Evolutionary conservation across 2,888 invertebrate species (phyloP).

Genomic region (Drosophila nigritarsus): DNA sequence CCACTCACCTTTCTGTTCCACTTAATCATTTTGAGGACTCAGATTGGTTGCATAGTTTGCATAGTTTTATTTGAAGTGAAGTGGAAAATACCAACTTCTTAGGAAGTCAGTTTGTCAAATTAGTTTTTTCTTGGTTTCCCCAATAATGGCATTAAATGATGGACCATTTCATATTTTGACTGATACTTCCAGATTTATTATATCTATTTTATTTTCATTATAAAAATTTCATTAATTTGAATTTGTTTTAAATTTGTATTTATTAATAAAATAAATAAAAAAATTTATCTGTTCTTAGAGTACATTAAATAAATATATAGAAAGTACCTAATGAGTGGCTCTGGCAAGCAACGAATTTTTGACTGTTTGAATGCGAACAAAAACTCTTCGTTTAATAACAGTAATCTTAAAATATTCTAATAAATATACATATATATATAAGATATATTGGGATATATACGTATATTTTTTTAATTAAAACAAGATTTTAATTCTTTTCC

Average conservation of each 20-base stretch:
- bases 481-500: rapidly evolving
- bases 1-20: background rate
- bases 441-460: background rate
- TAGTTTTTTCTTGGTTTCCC: background rate
- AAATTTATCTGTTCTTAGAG: background rate
- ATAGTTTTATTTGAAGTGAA: background rate
- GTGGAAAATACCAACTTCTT: background rate
- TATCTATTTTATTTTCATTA: background rate
- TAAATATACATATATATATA: background rate
- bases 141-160: background rate
- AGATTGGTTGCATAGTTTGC: background rate
- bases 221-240: background rate
- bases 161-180: background rate
- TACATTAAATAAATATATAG: background rate
- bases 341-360: background rate
- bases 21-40: background rate
- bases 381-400: background rate
- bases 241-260: background rate
- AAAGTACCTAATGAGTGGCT: background rate
- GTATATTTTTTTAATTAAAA: background rate
- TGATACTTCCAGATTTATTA: background rate
- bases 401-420: background rate
- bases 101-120: background rate
- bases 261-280: background rate
- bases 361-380: background rate